Conservation (phyloP, 2,888 invertebrate genomes). For the Dasysyrphus albostriatus region DNA sequence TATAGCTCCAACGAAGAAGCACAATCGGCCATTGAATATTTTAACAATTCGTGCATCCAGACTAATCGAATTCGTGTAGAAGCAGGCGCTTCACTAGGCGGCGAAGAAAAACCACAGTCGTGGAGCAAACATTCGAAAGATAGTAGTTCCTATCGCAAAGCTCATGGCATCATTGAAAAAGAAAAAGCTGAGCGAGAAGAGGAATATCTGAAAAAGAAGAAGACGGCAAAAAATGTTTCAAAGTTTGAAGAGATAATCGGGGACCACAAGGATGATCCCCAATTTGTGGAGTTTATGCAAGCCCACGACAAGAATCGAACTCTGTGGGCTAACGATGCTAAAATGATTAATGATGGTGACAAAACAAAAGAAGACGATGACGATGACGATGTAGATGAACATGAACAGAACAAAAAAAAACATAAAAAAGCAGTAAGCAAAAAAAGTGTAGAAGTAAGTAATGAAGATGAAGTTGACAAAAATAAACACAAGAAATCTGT, state of each 20-base stretch:
- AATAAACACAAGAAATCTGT: no score
- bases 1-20: constrained; percentile 93
- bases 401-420: constrained; percentile 66
- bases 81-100: constrained; percentile 88
- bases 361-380: constrained; percentile 83
- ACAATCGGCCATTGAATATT: constrained; percentile 89
- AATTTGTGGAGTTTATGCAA: constrained; percentile 95
- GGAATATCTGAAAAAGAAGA: constrained; percentile 76
- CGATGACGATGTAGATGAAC: background rate
- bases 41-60: constrained; percentile 93
- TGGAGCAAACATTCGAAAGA: constrained; percentile 97
- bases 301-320: constrained; percentile 88
- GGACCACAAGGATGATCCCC: constrained; percentile 94
- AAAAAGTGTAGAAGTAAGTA: constrained; percentile 78
- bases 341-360: constrained; percentile 76
- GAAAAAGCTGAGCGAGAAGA: constrained; percentile 79
- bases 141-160: constrained; percentile 86
- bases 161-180: constrained; percentile 83
- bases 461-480: no score
- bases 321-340: constrained; percentile 86
- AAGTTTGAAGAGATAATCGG: constrained; percentile 88
- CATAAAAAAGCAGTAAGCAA: constrained; percentile 80
- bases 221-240: constrained; percentile 80
- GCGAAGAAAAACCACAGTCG: constrained; percentile 91
- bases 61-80: constrained; percentile 93